Evolutionary conservation across 2,888 invertebrate species (phyloP).

Genomic region (Scaptomyza tumidula): DNA sequence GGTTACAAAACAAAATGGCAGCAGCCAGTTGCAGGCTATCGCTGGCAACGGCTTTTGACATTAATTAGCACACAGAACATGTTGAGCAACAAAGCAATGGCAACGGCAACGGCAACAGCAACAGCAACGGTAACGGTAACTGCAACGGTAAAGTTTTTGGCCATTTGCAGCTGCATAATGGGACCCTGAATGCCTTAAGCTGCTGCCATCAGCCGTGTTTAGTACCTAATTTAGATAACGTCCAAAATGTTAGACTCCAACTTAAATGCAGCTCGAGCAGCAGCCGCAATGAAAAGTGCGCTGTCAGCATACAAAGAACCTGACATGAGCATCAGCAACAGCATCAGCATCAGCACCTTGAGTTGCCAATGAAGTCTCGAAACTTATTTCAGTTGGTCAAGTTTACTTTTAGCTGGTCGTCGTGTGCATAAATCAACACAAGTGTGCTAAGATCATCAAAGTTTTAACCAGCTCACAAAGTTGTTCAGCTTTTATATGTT

Average conservation of each 20-base stretch:
- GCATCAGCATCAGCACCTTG: conserved; percentile 32
- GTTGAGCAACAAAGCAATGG: conserved; percentile 41
- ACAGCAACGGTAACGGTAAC: conserved; percentile 51
- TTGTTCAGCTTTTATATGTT: conserved; percentile 5
- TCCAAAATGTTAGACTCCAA: conserved; percentile 1
- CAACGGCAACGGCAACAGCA: conserved; percentile 10
- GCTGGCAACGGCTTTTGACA: conserved; percentile 68
- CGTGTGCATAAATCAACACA: conserved; percentile 50
- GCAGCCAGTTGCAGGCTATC: conserved; percentile 45
- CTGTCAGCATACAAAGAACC: conserved; percentile 36
- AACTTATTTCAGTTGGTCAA: conserved; percentile 25
- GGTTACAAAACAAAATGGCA: conserved; percentile 53
- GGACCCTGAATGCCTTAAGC: conserved; percentile 45
- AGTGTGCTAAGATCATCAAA: conserved; percentile 40
- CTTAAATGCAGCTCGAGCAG: conserved; percentile 4
- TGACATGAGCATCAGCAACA: conserved; percentile 22
- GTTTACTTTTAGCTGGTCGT: conserved; percentile 28
- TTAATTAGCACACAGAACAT: conserved; percentile 73
- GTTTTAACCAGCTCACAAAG: conserved; percentile 46
- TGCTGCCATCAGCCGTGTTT: conserved; percentile 52
- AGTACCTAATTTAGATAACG: conserved; percentile 61
- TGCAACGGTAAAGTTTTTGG: conserved; percentile 66
- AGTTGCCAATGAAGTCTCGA: conserved; percentile 40
- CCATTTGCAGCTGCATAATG: conserved; percentile 74
- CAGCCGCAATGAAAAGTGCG: conserved; percentile 33